Conservation (phyloP, 2,113 vertebrate species). For the Mesocricetus auratus region DNA sequence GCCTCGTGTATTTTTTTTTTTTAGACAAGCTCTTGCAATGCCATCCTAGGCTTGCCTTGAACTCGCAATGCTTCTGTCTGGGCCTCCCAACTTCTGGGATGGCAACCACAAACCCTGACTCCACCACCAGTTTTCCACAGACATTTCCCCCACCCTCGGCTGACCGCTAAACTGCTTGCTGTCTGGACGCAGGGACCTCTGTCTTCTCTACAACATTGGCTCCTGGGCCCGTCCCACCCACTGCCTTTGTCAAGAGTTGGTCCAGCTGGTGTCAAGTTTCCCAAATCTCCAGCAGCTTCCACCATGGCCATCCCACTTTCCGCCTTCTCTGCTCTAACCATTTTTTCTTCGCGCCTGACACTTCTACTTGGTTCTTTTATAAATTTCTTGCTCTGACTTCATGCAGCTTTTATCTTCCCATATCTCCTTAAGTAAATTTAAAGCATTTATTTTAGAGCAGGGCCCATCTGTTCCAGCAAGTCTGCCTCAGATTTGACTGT, state of each 20-base stretch:
- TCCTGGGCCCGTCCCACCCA: not conserved
- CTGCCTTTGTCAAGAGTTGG: not conserved
- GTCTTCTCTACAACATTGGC: not conserved
- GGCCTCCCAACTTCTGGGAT: not conserved
- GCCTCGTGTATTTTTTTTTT: too few relatives aligned
- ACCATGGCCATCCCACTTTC: not conserved
- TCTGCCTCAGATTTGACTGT: not conserved
- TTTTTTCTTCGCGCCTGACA: not conserved
- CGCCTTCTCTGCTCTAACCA: not conserved
- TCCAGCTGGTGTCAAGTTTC: not conserved
- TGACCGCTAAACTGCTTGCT: not conserved
- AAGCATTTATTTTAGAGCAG: conserved; percentile 49
- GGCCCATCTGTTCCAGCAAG: conserved; percentile 23
- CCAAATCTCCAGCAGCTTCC: not conserved
- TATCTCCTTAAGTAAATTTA: conserved; percentile 39
- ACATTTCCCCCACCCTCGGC: not conserved
- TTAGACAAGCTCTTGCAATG: not conserved
- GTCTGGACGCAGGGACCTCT: not conserved
- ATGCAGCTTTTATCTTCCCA: not conserved
- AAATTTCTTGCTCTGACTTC: conserved; percentile 7
- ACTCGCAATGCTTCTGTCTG: not conserved
- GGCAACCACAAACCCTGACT: not conserved
- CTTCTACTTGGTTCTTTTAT: not conserved
- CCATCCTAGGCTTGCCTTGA: not conserved
- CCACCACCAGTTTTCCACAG: not conserved